Evolutionary conservation across 1,140 invertebrate species (phyloP), one percentile per base, ranked within the genome.

Genomic region (Steinernema khuongi): DNA sequence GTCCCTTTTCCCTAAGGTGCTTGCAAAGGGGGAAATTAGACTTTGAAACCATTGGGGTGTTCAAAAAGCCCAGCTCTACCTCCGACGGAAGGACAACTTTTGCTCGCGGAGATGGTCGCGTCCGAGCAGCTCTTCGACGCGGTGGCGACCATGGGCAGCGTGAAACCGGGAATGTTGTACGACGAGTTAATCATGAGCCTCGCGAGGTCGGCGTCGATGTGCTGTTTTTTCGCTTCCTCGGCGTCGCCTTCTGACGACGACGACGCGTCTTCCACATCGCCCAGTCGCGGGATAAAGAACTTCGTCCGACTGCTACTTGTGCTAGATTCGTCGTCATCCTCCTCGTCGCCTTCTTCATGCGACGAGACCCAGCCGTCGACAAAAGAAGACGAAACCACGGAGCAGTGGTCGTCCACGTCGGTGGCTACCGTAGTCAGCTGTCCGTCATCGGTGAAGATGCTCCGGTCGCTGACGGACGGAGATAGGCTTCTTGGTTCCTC

Each of bases 381-480:
- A 22, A 60, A 60, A 22, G 7, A n/a, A 14, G 50, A 60, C 50
- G 50, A 60, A 14, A 60, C 50, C 50, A 17, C 50, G 11, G 50
- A 60, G 50, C 50, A 60, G 50, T 60, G 50, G 50, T 60, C 50
- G 22, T 60, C 50, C 7, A 60, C 50, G 50, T 60, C 50, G 11
- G 50, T 60, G 50, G 19, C 50, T 26, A 60, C 19, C 22, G 50
- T 60, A 17, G 7, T 60, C 50, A 60, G 36, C 36, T 41, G 36
- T 41, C 36, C 50, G 50, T 60, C 50, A 60, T 60, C 50, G 50
- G 50, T 60, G 50, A 60, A 60, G 50, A 60, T 60, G 50, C 50
- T 60, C 50, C 50, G 50, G 26, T 60, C 50, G 11, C 11, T 17
- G 7, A 26, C 50, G 19, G 50, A 60, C 14, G 50, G 50, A 14